phyloP scores from a whole-genome alignment of 2,113 vertebrate species.

The Indicator maculatus region DNA sequence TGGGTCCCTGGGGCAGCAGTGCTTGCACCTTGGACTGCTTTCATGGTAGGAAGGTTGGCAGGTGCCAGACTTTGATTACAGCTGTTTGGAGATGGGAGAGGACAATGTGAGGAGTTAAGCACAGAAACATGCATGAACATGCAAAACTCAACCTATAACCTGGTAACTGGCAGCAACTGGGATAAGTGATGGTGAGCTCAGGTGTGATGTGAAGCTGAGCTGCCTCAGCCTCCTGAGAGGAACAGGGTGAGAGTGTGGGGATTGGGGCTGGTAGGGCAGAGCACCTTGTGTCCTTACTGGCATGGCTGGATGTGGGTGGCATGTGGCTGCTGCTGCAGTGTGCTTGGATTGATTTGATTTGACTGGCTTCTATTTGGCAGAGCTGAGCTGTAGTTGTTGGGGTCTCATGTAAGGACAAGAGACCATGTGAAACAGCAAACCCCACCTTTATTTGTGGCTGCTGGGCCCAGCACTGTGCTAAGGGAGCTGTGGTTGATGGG shows the following conservation, averaged over 20 bases:
- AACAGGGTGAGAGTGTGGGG: not conserved
- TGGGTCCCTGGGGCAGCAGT: not conserved
- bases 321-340: accelerated
- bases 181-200: not conserved
- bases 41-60: not conserved
- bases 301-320: not conserved
- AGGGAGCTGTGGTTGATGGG: not conserved
- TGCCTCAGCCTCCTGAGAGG: not conserved
- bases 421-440: accelerated
- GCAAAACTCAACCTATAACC: not conserved
- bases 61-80: not conserved
- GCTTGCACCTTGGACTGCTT: not conserved
- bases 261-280: not conserved
- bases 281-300: not conserved
- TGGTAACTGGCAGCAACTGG: accelerated
- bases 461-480: not conserved
- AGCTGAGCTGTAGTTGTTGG: accelerated
- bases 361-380: not conserved
- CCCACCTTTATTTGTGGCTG: not conserved
- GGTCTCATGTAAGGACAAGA: accelerated
- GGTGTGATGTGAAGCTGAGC: not conserved
- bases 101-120: accelerated
- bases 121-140: accelerated
- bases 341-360: accelerated
- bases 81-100: not conserved